Evolutionary conservation across 2,113 vertebrate genomes (phyloP), one percentile per base, ranked within the genome.

Genomic region (Pongo abelii): DNA sequence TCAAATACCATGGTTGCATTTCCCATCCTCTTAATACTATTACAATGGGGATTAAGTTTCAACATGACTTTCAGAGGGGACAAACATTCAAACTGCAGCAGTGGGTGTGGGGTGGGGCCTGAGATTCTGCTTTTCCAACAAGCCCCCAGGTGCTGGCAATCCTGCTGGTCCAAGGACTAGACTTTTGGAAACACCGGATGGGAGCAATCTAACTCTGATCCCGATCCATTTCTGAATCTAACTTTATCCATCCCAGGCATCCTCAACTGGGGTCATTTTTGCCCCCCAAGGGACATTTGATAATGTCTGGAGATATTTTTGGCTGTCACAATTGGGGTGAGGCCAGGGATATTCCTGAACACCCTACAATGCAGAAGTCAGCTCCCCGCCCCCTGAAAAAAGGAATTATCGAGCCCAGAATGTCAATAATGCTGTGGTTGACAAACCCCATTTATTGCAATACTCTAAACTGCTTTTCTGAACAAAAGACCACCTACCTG

Each of bases 321-420:
- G 3, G 23, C 75, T 81, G 27, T 80, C 75, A 52, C 20, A n/a
- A 17, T 20, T 17, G 7, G 70, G 72, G 23, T 35, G 50, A 69
- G 25, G 22, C 32, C 80, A 69, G 78, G 55, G 25, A 75, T 74
- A 9, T 32, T 25, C 11, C 23, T 72, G 38, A 27, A 35, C 20
- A 35, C 30, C 32, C 50, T 75, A 4, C 25, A 89, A 43, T 35
- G 69, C 12, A 77, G 27, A 77, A 8, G 4, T 48, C 32, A 55
- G 4, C 1, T 6, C 27, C 16, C 35, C 0, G 3, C n/a, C 5
- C 61, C 27, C 55, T 57, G 55, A 2, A 17, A 8, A 40, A 30
- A 55, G 7, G 52, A 59, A n/a, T 35, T 75, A 43, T 35, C 27
- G 17, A 43, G 38, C 22, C 27, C 13, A 35, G 11, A 55, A 48